phyloP scores from a whole-genome alignment of 2,888 invertebrate species.

The Nysson spinosus region DNA sequence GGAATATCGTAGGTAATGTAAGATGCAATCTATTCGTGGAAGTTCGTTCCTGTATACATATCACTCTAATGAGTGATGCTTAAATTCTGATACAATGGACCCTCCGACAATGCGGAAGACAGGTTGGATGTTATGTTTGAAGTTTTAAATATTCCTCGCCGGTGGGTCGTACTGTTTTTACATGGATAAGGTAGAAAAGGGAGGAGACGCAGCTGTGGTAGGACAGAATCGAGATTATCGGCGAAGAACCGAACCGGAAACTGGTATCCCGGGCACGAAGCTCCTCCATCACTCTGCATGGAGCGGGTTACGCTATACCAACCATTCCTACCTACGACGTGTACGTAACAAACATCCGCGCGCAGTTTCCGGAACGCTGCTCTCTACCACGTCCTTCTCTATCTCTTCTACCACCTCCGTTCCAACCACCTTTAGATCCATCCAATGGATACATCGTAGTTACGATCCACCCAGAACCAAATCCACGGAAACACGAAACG shows the following conservation, averaged over 20 bases:
- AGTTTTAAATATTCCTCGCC: constrained; percentile 53
- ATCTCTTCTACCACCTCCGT: constrained; percentile 43
- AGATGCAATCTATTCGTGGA: no score
- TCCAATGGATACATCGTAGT: constrained; percentile 23
- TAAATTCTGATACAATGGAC: no score
- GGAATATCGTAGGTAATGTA: no score
- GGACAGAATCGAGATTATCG: constrained; percentile 70
- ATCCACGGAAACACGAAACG: constrained; percentile 59
- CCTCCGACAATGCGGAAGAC: no score
- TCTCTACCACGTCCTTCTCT: constrained; percentile 45
- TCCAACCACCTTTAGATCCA: constrained; percentile 51
- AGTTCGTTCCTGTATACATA: no score
- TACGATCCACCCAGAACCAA: constrained; percentile 49
- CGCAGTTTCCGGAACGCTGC: constrained; percentile 67
- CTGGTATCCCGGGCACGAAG: constrained; percentile 69
- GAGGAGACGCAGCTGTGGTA: constrained; percentile 45
- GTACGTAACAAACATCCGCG: constrained; percentile 66
- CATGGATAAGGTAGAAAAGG: constrained; percentile 14
- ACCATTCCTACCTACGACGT: constrained; percentile 62
- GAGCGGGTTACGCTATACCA: constrained; percentile 57
- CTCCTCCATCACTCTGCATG: constrained; percentile 67
- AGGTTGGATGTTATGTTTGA: no score
- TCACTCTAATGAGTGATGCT: no score
- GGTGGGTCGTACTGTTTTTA: constrained; percentile 29
- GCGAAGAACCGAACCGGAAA: constrained; percentile 69